Evolutionary conservation across 2,888 invertebrate species (phyloP).

Genomic region (Ferrisia virgata): DNA sequence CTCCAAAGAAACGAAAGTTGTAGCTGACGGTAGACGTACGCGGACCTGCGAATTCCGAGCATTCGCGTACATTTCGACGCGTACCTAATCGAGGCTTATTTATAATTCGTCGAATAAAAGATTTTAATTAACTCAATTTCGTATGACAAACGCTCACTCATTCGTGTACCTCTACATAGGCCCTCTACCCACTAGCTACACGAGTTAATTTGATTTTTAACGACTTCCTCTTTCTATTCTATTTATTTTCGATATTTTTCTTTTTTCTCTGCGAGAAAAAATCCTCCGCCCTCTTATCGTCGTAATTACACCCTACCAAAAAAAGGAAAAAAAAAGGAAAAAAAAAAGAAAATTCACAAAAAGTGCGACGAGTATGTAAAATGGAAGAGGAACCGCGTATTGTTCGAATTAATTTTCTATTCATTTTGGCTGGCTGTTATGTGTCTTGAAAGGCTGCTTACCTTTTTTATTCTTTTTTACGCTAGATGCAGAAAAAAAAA

Average conservation of each 20-base stretch:
- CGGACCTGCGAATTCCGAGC: too few species aligned
- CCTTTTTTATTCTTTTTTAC: too few species aligned
- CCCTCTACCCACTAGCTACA: neutral
- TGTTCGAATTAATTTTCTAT: neutral
- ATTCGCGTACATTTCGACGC: neutral
- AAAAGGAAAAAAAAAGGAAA: neutral
- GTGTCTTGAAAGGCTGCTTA: neutral
- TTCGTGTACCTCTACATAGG: neutral
- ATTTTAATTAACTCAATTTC: neutral
- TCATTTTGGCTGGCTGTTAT: neutral
- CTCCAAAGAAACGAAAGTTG: too few species aligned
- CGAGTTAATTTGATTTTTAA: neutral
- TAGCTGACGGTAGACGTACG: too few species aligned
- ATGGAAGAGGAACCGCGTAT: neutral
- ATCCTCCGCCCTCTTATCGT: neutral
- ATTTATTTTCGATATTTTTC: too few species aligned
- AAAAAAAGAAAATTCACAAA: neutral
- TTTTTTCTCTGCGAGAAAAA: neutral
- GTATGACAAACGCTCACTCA: neutral
- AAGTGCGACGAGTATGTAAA: too few species aligned
- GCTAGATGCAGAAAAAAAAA: too few species aligned
- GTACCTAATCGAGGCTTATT: neutral
- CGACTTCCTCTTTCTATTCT: neutral
- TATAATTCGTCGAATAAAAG: conserved; percentile 6
- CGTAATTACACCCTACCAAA: neutral